Base-by-base conservation (phyloP, 1,140 invertebrate species). In the Eupeodes corollae region DNA sequence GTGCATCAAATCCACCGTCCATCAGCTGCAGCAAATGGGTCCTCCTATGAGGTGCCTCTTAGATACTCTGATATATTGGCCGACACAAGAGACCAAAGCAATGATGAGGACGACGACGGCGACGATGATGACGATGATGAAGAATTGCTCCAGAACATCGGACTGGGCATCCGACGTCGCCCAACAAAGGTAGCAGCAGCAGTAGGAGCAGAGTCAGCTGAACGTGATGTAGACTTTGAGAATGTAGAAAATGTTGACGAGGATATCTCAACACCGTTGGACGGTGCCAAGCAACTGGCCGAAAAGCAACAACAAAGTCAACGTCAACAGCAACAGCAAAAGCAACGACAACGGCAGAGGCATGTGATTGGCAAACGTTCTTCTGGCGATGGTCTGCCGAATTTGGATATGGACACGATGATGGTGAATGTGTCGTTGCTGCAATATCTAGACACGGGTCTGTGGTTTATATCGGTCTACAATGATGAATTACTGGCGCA, bases 391-490 rank as follows among this genome's bases (percentile, higher is more conserved):
- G 40, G 26, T 3, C 69, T 69, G 31, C 63, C 65, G 1, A 57
- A 61, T 0, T 51, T 68, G n/a, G 69, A 75, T 46, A 69, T 75
- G 51, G 79, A 81, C 37, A 75, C 81, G 49, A 82, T 84, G 77
- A 75, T 82, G 66, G 83, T 87, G 18, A 88, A 89, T 65, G 84
- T 90, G 12, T 88, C 84, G 45, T 74, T 92, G 47, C 71, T 91
- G 38, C 85, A 93, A 62, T 91, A 90, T 68, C 71, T 98, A 50
- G 90, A 95, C 62, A 86, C 85, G 12, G 94, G 94, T 6, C 78
- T 86, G 47, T 97, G 92, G 94, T 98, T 92, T 72, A 75, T 98
- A 31, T 89, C 89, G 5, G 78, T 97, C 48, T 97, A 95, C 70
- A 98, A 98, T 71, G 94, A 98, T 67, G 89, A 91, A 61, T 71